Percentiles rank a stretch among this genome's conserved stretches.
These are phyloP conservation scores for Phymorhynchus buccinoides DNA, from an alignment of 1,140 invertebrate species.

Conservation along the genomic window DNA sequence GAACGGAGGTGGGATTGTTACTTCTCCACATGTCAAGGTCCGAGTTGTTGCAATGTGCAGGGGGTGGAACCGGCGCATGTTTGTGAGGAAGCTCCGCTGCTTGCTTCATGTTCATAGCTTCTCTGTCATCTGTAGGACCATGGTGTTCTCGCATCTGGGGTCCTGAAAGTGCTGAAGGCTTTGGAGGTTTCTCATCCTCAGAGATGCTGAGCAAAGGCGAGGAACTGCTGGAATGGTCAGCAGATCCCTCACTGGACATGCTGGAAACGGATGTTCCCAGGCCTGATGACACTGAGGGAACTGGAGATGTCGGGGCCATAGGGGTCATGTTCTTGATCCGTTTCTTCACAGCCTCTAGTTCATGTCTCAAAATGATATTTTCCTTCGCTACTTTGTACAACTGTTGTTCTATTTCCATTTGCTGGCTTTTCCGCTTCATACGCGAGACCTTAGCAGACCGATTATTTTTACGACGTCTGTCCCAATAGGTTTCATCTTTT, in stretches of 20 bases:
- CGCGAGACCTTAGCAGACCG: conserved; percentile 56
- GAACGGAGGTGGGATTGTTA: no score
- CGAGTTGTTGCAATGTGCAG: background rate
- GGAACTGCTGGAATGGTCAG: conserved; percentile 30
- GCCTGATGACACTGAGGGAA: background rate
- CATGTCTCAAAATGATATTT: conserved; percentile 52
- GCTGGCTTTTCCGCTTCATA: conserved; percentile 55
- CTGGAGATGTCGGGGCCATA: background rate
- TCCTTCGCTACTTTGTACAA: conserved; percentile 50
- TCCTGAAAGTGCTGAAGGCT: no score
- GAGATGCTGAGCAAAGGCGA: background rate
- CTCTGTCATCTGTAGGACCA: background rate
- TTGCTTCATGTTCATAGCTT: background rate
- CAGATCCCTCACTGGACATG: background rate
- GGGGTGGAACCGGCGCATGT: background rate
- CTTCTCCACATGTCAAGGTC: no score
- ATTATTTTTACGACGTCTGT: conserved; percentile 60
- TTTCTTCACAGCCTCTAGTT: conserved; percentile 47
- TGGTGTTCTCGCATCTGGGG: no score
- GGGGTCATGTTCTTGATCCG: background rate
- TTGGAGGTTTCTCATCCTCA: conserved; percentile 18
- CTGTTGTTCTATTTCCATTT: conserved; percentile 52
- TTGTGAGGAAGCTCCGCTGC: background rate
- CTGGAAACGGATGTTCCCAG: background rate
- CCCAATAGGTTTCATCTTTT: conserved; percentile 59